A percentile compares a stretch with the other conserved stretches of the same genome.
These are phyloP conservation scores for Gymnodraco acuticeps DNA, from an alignment of 2,797 vertebrate genomes.

Conservation along the genomic window DNA sequence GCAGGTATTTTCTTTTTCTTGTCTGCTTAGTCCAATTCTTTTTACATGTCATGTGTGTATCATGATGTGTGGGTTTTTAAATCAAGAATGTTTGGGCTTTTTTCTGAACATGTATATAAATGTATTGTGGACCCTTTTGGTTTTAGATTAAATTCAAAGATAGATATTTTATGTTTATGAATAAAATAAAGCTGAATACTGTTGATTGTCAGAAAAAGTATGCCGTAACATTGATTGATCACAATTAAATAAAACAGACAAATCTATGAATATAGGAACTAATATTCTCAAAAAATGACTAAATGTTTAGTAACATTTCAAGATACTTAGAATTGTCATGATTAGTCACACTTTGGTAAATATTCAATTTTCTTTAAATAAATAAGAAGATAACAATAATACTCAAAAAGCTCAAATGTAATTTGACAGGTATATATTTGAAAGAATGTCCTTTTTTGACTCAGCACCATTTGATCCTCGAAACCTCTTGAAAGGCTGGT, in stretches of 20 bases:
- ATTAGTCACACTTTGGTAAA: not conserved
- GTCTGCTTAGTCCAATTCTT: not conserved
- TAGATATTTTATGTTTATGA: not conserved
- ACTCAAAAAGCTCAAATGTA: too few relatives aligned
- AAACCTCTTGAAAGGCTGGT: slow-evolving; percentile 54
- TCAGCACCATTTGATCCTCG: slow-evolving; percentile 51
- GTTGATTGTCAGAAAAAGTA: not conserved
- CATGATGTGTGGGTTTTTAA: too few relatives aligned
- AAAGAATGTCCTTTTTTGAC: slow-evolving; percentile 40
- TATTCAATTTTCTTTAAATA: not conserved
- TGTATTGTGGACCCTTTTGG: not conserved
- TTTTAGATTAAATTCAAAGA: not conserved
- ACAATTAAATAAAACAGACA: not conserved
- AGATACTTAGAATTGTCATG: not conserved
- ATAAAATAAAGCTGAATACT: not conserved
- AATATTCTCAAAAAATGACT: not conserved
- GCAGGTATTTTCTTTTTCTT: slow-evolving; percentile 78
- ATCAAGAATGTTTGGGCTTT: not conserved
- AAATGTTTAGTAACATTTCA: not conserved
- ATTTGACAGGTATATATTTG: too few relatives aligned
- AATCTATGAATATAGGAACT: too few relatives aligned
- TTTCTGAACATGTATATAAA: not conserved
- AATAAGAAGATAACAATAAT: too few relatives aligned
- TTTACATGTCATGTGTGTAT: not conserved
- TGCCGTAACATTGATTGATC: too few relatives aligned